phyloP scores from a whole-genome alignment of 2,113 vertebrate species.

The Cephalopholis sonnerati region DNA sequence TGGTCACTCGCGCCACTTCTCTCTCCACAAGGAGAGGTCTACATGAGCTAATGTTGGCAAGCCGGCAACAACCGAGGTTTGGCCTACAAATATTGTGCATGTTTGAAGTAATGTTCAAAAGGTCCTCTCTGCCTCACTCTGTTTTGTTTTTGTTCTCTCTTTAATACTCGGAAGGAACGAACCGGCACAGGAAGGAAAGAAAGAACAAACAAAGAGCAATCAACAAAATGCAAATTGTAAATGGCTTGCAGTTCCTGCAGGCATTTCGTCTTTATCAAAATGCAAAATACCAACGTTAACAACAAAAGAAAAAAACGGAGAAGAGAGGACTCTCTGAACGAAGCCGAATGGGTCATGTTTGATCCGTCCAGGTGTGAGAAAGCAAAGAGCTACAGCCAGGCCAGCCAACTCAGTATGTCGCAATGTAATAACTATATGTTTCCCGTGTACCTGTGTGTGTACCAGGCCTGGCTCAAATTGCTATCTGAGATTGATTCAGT shows the following conservation, averaged over 20 bases:
- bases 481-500: conserved; percentile 48
- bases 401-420: conserved; percentile 42
- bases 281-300: conserved; percentile 1
- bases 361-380: conserved; percentile 3
- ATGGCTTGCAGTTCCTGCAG: conserved; percentile 2
- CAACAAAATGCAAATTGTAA: conserved; percentile 16
- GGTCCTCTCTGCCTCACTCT: conserved; percentile 54
- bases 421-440: conserved; percentile 70
- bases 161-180: not conserved
- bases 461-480: conserved; percentile 44
- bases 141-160: not conserved
- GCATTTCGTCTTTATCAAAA: conserved; percentile 1
- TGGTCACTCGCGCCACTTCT: conserved; percentile 30
- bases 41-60: conserved; percentile 56
- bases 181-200: not conserved
- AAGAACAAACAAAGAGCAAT: conserved; percentile 27
- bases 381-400: conserved; percentile 30
- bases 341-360: not conserved
- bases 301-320: not conserved
- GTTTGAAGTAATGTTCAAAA: conserved; percentile 52
- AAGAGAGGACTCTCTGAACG: conserved; percentile 51
- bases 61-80: not conserved
- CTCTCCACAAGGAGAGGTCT: conserved; percentile 39
- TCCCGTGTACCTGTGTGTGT: conserved; percentile 53
- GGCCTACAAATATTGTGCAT: not conserved